Base-by-base conservation (phyloP, 2,888 invertebrate genomes). In the Rhingia campestris region DNA sequence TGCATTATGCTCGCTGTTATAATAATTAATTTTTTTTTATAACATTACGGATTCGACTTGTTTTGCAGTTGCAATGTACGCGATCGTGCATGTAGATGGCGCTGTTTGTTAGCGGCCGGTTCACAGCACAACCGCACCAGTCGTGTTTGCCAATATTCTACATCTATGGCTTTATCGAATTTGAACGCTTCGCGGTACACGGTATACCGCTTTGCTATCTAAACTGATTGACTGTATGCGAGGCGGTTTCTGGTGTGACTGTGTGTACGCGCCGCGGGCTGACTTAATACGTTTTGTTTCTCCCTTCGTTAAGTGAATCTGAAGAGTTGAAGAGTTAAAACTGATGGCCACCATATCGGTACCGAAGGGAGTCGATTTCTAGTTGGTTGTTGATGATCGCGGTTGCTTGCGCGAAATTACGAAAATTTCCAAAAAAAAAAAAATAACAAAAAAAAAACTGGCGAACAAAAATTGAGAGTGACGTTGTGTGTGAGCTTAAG, bases 371-470 rank as follows among this genome's bases (percentile, higher is more conserved):
- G 61, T 61, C 41, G 75, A 66, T 61, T 64, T 76, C 53, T 61
- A 80, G 73, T 74, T 80, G 53, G 76, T 76, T 76, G 59, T 72
- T 81, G 66, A 41, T 76, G 53, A 76, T 76, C 59, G 76, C 33
- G 59, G 53, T 56, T 66, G 66, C 59, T 66, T 72, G 47, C 59
- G 72, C 72, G 49, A 64, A 61, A 49, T 43, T 35, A 63, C 56
- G 7, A 30, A 81, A 69, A 54, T 58, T 32, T 53, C 7, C 22
- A 33, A 58, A 79, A 72, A 37, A 39, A 4, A 70, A 41, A 61
- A 10, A 37, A 35, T 12, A 14, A 6, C 10, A 67, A 43, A 9
- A 45, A 35, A 43, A 41, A 51, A n/a, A 53, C 5, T 35, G 35
- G 4, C 5, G 37, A 56, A 43, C n/a, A 10, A 39, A 53, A 35